Evolutionary conservation across 2,888 invertebrate genomes (phyloP).

Genomic region (Melitaea athalia): DNA sequence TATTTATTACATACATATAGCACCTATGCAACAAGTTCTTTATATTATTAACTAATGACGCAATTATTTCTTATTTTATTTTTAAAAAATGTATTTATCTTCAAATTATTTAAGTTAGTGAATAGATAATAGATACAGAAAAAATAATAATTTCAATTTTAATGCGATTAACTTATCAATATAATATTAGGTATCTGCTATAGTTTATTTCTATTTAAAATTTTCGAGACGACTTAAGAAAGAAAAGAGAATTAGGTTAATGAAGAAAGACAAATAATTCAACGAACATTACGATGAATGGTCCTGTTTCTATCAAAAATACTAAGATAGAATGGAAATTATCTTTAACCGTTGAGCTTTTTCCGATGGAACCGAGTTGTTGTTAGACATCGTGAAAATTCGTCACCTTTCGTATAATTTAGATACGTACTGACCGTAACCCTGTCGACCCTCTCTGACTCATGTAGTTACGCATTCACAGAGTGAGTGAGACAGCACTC

Average conservation of each 20-base stretch:
- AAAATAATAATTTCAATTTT: no score
- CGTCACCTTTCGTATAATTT: conserved; percentile 41
- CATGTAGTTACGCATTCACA: conserved; percentile 53
- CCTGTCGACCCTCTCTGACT: conserved; percentile 59
- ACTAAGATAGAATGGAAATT: conserved; percentile 53
- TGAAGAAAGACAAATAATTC: not conserved
- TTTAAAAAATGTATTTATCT: no score
- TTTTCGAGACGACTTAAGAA: not conserved
- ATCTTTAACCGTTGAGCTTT: conserved; percentile 75
- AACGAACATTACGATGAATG: conserved; percentile 23
- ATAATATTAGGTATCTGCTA: not conserved
- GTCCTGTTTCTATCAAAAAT: conserved; percentile 35
- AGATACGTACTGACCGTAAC: conserved; percentile 39
- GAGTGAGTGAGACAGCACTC: conserved; percentile 54
- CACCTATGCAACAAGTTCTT: no score
- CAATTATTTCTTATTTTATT: no score
- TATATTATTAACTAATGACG: no score
- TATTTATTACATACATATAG: no score
- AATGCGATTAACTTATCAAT: not conserved
- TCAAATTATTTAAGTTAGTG: no score
- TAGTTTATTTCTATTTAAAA: not conserved
- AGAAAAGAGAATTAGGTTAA: not conserved
- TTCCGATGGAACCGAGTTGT: conserved; percentile 54
- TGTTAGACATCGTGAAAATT: conserved; percentile 55
- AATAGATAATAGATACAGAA: no score